Percentiles rank a stretch among this genome's conserved stretches.
These are phyloP conservation scores for Cisticola juncidis DNA, from an alignment of 2,113 vertebrate genomes.

Conservation along the genomic window DNA sequence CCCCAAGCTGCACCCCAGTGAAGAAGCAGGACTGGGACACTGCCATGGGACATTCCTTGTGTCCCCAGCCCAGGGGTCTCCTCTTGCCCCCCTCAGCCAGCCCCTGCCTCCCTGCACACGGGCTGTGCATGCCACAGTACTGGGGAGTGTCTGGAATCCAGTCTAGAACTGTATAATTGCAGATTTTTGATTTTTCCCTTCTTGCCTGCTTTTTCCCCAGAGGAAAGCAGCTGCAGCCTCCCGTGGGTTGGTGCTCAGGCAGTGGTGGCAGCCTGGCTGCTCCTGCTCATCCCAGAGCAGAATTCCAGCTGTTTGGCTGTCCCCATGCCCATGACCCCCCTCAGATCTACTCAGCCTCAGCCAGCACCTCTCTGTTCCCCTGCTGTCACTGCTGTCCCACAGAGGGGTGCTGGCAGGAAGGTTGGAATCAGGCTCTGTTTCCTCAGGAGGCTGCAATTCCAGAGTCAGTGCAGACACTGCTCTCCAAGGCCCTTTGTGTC, in stretches of 20 bases:
- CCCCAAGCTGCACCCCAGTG: not conserved
- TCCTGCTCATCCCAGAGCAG: not conserved
- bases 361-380: not conserved
- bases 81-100: not conserved
- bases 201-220: not conserved
- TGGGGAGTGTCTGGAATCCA: not conserved
- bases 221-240: constrained; percentile 11
- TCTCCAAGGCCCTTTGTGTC: not conserved
- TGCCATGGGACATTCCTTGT: not conserved
- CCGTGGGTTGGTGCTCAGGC: not conserved
- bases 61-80: not conserved
- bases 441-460: not conserved
- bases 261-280: not conserved
- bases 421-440: not conserved
- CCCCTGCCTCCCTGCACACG: not conserved
- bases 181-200: not conserved
- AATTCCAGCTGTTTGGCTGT: not conserved
- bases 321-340: not conserved
- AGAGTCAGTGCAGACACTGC: not conserved
- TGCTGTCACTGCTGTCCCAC: not conserved
- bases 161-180: not conserved
- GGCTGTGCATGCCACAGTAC: not conserved
- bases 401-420: not conserved
- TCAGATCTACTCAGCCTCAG: not conserved
- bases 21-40: not conserved